Evolutionary conservation across 2,797 vertebrate genomes (phyloP), one percentile per base, ranked within the genome.

Genomic region (Aratinga solstitialis): DNA sequence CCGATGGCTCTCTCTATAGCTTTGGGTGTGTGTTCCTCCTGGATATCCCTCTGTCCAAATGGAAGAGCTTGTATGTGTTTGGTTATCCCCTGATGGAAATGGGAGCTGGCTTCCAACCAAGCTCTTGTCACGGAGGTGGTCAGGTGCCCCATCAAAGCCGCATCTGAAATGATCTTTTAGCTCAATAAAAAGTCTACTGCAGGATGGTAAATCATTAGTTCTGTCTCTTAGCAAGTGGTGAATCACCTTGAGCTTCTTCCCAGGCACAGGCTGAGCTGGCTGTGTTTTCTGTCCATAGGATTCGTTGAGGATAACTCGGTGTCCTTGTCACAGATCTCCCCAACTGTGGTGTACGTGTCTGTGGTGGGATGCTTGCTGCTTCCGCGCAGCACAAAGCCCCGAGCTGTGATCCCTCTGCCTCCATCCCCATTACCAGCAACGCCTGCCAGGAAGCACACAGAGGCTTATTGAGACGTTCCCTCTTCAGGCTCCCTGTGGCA

Each of bases 401-500:
- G 13, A 7, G 18, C 79, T 4, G 17, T 10, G 54, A 56, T 77
- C 85, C 83, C 43, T 88, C 90, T 93, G 88, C 88, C 91, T 74
- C 86, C 0, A 0, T 72, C 65, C 88, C 83, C 86, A 13, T 65
- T 50, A 83, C 5, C 13, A 40, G 54, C 2, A 47, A 36, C 0
- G 43, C 45, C 93, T 94, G 90, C 94, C 92, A 94, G 40, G 34
- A 62, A 43, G 19, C 48, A 1, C 90, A 90, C 7, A 95, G 77
- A 90, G 90, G 24, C 74, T 93, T 20, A 2, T 82, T 94, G 43
- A 51, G 92, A n/a, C 11, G n/a, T n/a, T 67, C 90, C 43, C 47
- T 92, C 77, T 94, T 75, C 24, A 30, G 53, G 66, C 87, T 62
- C 71, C 53, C 36, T 48, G 85, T 92, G 77, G 83, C 95, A 95